phyloP scores from a whole-genome alignment of 2,888 invertebrate genomes.

The Hermodice carunculata region DNA sequence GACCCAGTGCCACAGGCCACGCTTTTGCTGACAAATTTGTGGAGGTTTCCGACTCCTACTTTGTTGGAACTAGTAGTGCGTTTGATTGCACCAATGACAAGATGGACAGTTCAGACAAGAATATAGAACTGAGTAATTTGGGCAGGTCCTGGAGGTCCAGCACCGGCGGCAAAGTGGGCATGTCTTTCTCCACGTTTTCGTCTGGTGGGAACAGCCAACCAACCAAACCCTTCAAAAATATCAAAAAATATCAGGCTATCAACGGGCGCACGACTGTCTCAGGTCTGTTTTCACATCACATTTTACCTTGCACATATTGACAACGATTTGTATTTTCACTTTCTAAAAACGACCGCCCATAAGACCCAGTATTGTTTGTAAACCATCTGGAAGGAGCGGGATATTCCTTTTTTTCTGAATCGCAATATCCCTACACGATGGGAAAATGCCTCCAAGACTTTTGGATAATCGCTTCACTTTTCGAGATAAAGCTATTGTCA shows the following conservation, averaged over 20 bases:
- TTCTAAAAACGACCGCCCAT: no score
- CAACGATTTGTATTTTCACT: no score
- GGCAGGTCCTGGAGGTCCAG: constrained; percentile 16
- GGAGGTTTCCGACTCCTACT: constrained; percentile 34
- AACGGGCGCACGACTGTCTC: constrained; percentile 42
- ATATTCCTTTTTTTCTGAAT: no score
- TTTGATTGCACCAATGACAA: constrained; percentile 49
- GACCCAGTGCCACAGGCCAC: constrained; percentile 39
- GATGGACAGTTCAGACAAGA: neutral
- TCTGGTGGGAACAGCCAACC: constrained; percentile 51
- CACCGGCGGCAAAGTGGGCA: constrained; percentile 39
- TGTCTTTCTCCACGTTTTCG: constrained; percentile 49
- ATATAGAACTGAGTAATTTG: constrained; percentile 2
- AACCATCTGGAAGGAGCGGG: no score
- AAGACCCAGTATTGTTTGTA: no score
- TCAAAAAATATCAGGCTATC: constrained; percentile 56
- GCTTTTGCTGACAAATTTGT: neutral
- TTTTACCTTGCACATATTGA: no score
- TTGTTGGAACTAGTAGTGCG: constrained; percentile 53
- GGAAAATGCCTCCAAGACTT: no score
- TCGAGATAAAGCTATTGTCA: no score
- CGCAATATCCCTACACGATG: no score
- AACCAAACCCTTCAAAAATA: constrained; percentile 46
- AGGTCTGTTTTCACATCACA: no score
- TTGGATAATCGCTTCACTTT: no score